A percentile compares a stretch with the other conserved stretches of the same genome.
These are phyloP conservation scores for Cantharis flavilabris DNA, from an alignment of 2,888 invertebrate genomes.

Conservation along the genomic window DNA sequence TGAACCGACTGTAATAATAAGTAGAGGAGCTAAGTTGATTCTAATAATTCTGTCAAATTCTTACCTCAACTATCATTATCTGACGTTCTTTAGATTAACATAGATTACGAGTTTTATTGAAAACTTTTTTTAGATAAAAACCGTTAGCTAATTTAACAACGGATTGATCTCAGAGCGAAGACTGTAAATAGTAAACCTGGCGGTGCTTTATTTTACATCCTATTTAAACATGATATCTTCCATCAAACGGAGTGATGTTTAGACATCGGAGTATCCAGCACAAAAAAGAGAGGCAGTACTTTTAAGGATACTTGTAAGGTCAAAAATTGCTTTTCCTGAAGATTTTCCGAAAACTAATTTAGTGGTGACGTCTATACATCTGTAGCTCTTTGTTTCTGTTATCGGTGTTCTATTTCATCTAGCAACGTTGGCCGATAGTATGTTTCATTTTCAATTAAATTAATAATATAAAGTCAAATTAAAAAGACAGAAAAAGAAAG, in stretches of 20 bases:
- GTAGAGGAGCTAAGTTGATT: no score
- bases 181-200: no score
- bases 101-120: no score
- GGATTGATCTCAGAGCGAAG: no score
- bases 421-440: neutral
- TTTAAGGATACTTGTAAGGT: neutral
- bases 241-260: neutral
- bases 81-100: no score
- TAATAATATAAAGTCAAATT: neutral
- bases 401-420: neutral
- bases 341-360: neutral
- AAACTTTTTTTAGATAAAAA: no score
- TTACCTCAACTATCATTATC: no score
- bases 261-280: neutral
- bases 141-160: no score
- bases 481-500: neutral
- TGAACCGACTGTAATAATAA: no score
- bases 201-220: neutral
- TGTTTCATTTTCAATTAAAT: neutral
- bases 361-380: neutral
- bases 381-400: neutral
- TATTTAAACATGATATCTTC: neutral
- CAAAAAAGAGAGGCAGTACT: neutral
- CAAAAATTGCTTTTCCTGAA: neutral
- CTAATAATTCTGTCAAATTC: no score